A percentile compares a stretch with the other conserved stretches of the same genome.
Evolutionary conservation across 2,113 vertebrate species (phyloP).

Genomic region (Hyaena hyaena): DNA sequence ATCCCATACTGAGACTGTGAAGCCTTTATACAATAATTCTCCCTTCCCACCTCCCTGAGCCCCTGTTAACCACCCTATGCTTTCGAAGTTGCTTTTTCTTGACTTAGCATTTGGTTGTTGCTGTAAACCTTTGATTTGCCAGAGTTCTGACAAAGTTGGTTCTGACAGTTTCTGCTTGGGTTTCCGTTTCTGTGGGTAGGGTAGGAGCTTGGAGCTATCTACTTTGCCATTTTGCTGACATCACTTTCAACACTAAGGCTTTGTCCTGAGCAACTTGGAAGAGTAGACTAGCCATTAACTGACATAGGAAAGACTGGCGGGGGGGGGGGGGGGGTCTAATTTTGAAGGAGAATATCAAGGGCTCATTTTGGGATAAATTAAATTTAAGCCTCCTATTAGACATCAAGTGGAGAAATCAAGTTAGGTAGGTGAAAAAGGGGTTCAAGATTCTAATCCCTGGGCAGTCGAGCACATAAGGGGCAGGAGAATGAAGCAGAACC

Average conservation of each 20-base stretch:
- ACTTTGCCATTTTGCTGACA: background rate
- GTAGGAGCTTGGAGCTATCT: background rate
- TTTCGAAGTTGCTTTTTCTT: constrained; percentile 40
- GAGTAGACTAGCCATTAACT: background rate
- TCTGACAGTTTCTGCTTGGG: constrained; percentile 23
- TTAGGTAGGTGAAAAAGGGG: background rate
- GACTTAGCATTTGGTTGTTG: background rate
- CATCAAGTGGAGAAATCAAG: background rate
- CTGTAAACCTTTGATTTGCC: constrained; percentile 45
- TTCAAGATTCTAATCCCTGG: background rate
- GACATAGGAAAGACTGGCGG: background rate
- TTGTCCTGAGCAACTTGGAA: background rate
- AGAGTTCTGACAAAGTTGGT: constrained; percentile 26
- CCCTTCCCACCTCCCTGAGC: background rate
- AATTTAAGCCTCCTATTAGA: background rate
- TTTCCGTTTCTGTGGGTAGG: background rate
- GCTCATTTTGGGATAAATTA: background rate
- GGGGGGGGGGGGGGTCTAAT: background rate
- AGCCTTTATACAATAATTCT: background rate
- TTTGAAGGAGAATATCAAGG: background rate
- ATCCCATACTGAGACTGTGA: background rate
- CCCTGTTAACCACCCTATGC: background rate
- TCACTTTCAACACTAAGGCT: background rate
- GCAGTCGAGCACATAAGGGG: background rate
- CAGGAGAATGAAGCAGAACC: background rate